These are phyloP conservation scores for Heterodera filipjevi DNA, from an alignment of 2,888 invertebrate species.

Conservation along the genomic window DNA sequence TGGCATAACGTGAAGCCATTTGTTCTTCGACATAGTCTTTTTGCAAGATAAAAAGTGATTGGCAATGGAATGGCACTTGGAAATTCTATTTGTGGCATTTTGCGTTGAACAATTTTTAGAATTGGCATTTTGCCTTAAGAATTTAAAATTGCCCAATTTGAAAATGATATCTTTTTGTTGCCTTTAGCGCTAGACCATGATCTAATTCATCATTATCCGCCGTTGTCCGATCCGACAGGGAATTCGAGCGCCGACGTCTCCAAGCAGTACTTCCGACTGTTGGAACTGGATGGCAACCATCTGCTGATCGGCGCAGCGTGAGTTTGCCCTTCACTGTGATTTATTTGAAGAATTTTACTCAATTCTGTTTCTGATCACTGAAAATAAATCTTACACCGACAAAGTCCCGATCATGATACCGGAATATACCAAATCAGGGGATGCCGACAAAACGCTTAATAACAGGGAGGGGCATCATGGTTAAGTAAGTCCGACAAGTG, in stretches of 20 bases:
- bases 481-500: no score
- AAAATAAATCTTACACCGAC: background rate
- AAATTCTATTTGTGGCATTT: no score
- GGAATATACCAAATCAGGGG: no score
- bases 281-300: slow-evolving; percentile 82
- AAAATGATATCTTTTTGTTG: background rate
- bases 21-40: no score
- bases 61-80: background rate
- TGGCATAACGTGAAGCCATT: no score
- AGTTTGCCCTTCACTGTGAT: slow-evolving; percentile 57
- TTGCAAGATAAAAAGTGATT: no score
- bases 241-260: background rate
- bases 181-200: background rate
- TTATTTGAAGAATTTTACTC: background rate
- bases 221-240: background rate
- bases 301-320: slow-evolving; percentile 87
- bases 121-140: background rate
- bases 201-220: background rate
- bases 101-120: background rate
- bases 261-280: slow-evolving; percentile 76
- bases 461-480: no score
- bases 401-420: no score
- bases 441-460: no score
- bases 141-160: background rate
- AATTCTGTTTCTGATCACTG: background rate